Conservation (phyloP, 2,888 invertebrate species). For the Celastrina argiolus region DNA sequence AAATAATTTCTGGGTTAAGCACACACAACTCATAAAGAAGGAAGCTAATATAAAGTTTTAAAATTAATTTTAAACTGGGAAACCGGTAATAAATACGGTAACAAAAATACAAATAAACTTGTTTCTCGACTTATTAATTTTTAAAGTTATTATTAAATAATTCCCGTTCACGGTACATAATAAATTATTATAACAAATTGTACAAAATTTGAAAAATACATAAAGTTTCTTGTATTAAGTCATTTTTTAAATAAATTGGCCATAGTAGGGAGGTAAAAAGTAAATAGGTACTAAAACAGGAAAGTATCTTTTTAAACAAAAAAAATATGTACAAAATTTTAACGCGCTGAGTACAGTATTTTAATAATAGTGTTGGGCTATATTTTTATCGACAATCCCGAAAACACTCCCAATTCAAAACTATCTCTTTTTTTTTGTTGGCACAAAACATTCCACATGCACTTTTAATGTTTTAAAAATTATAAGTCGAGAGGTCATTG, state of each 20-base stretch:
- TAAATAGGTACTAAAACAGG: too few species aligned
- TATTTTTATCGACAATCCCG: neutral
- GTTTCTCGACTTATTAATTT: constrained; percentile 1
- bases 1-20: constrained; percentile 51
- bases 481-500: constrained; percentile 3
- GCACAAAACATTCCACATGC: constrained; percentile 41
- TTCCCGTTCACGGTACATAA: too few species aligned
- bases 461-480: constrained; percentile 4
- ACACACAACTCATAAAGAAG: constrained; percentile 56
- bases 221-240: too few species aligned
- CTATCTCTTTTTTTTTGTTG: constrained; percentile 33
- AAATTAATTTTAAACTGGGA: neutral
- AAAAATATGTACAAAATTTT: too few species aligned
- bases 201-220: too few species aligned
- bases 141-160: too few species aligned
- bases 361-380: neutral
- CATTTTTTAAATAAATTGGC: too few species aligned
- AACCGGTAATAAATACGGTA: constrained; percentile 7
- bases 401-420: neutral
- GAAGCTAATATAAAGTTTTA: constrained; percentile 34
- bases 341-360: neutral
- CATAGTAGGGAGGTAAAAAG: too few species aligned
- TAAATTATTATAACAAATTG: too few species aligned
- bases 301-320: too few species aligned
- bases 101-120: neutral